phyloP scores from a whole-genome alignment of 2,888 invertebrate species.

The Oxytorus armatus region DNA sequence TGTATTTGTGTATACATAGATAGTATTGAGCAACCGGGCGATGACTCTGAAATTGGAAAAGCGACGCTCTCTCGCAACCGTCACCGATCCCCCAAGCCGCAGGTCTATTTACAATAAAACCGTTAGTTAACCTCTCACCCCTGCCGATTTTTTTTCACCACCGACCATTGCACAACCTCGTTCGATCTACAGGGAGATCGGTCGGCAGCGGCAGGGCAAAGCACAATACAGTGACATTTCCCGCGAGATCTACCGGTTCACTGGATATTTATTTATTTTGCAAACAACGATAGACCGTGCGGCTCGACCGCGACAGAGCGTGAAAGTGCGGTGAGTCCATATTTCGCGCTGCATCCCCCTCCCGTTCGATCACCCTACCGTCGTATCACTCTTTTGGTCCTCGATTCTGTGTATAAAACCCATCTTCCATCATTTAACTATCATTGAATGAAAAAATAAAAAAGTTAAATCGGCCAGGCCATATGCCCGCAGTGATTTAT shows the following conservation, averaged over 20 bases:
- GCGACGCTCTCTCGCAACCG: slow-evolving; percentile 50
- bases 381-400: neutral
- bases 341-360: slow-evolving; percentile 48
- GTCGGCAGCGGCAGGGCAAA: neutral
- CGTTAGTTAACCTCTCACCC: slow-evolving; percentile 59
- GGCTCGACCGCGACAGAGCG: slow-evolving; percentile 59
- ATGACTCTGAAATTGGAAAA: slow-evolving; percentile 62
- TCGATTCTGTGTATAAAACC: neutral
- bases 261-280: slow-evolving; percentile 71
- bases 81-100: slow-evolving; percentile 62
- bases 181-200: slow-evolving; percentile 26
- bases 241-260: slow-evolving; percentile 59
- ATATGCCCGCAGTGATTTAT: too few species aligned
- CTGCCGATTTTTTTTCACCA: slow-evolving; percentile 36
- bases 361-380: neutral
- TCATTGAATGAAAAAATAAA: slow-evolving; percentile 1
- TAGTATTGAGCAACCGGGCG: slow-evolving; percentile 34
- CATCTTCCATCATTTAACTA: slow-evolving; percentile 1
- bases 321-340: slow-evolving; percentile 65
- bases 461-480: too few species aligned
- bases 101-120: slow-evolving; percentile 65
- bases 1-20: slow-evolving; percentile 9
- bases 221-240: slow-evolving; percentile 59
- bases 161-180: slow-evolving; percentile 37
- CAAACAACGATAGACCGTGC: slow-evolving; percentile 64